Percentiles rank a stretch among this genome's conserved stretches.
Conservation (phyloP, 1,140 invertebrate species). For the Nixonia krombeini region DNA sequence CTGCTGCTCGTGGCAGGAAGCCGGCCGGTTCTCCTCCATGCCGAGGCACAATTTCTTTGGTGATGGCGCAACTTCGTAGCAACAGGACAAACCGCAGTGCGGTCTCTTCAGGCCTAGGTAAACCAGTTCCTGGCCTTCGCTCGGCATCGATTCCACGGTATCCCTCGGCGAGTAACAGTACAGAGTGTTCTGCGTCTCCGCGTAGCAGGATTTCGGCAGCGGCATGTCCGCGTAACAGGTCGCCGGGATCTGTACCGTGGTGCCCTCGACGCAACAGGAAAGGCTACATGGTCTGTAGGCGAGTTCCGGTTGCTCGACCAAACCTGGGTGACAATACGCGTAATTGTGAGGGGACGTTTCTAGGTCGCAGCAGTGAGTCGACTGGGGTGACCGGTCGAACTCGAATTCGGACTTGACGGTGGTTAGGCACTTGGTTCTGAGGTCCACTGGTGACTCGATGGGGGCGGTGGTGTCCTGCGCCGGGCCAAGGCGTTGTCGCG, state of each 20-base stretch:
- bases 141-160: constrained; percentile 1
- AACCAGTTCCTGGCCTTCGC: constrained; percentile 24
- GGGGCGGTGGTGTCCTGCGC: constrained; percentile 37
- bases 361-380: constrained; percentile 43
- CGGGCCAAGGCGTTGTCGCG: constrained; percentile 62
- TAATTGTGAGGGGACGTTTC: constrained; percentile 14
- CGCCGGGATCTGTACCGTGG: background rate
- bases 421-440: constrained; percentile 53
- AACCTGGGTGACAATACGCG: constrained; percentile 21
- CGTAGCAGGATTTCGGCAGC: constrained; percentile 33
- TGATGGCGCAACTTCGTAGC: constrained; percentile 40
- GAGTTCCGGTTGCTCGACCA: constrained; percentile 17
- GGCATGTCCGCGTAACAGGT: constrained; percentile 39
- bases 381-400: constrained; percentile 29
- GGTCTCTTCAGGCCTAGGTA: constrained; percentile 46
- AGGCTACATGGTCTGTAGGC: constrained; percentile 34
- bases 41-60: constrained; percentile 49
- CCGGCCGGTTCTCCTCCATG: constrained; percentile 18
- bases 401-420: constrained; percentile 45
- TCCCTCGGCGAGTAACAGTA: constrained; percentile 58
- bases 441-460: constrained; percentile 70
- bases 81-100: constrained; percentile 46
- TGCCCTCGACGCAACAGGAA: constrained; percentile 53
- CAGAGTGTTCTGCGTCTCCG: constrained; percentile 21
- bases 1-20: constrained; percentile 23